A percentile compares a stretch with the other conserved stretches of the same genome.
Evolutionary conservation across 2,113 vertebrate species (phyloP).

Genomic region (Indicator indicator): DNA sequence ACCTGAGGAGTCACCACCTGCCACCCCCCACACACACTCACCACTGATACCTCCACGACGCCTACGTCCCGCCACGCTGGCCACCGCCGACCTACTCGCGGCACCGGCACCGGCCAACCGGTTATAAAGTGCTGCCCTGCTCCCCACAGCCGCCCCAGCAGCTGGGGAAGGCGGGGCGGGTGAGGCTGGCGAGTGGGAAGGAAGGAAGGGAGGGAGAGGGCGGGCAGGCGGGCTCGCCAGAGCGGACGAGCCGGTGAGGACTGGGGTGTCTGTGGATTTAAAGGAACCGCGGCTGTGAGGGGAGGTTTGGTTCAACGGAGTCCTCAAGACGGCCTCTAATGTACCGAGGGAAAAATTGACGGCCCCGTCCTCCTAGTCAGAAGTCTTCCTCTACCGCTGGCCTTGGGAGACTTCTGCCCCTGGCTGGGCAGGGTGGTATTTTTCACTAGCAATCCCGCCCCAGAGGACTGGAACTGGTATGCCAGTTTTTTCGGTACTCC

Average conservation of each 20-base stretch:
- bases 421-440: background rate
- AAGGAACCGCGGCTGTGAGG: background rate
- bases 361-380: background rate
- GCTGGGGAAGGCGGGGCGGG: background rate
- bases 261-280: rapidly evolving
- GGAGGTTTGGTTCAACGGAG: rapidly evolving
- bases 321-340: rapidly evolving
- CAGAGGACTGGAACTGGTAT: background rate
- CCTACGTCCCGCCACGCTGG: rapidly evolving
- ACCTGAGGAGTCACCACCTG: too few species aligned
- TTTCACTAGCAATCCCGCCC: background rate
- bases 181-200: background rate
- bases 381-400: background rate
- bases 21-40: background rate
- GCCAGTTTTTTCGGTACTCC: background rate
- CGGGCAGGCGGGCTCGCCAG: background rate
- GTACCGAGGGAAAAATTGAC: background rate
- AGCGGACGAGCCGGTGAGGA: rapidly evolving
- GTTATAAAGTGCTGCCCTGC: background rate
- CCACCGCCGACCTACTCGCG: rapidly evolving
- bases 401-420: background rate
- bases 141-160: background rate
- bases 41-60: background rate
- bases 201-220: too few species aligned
- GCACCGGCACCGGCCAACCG: background rate